These are phyloP conservation scores for Gari tellinella DNA, from an alignment of 2,888 invertebrate genomes.

Conservation along the genomic window DNA sequence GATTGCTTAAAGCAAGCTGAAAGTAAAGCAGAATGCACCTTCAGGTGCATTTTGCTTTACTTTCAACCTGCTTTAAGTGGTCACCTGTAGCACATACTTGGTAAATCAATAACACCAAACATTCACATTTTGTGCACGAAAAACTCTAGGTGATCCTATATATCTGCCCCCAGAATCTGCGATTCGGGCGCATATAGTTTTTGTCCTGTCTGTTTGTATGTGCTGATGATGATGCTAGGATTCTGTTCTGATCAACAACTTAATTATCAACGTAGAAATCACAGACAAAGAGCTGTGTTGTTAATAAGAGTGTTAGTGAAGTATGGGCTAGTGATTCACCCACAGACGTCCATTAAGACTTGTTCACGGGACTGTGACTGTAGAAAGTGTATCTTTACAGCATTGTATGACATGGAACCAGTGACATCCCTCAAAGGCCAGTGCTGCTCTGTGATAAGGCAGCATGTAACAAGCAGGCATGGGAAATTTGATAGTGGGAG, in stretches of 20 bases:
- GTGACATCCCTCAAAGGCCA: slow-evolving; percentile 34
- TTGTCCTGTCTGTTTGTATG: no score
- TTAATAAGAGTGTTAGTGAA: slow-evolving; percentile 24
- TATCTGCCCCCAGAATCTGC: no score
- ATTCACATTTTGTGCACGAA: no score
- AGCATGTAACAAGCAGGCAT: slow-evolving; percentile 6
- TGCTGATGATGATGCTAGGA: slow-evolving; percentile 30
- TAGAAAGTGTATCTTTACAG: slow-evolving; percentile 39
- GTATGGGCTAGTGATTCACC: slow-evolving; percentile 35
- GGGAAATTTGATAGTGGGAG: slow-evolving; percentile 2
- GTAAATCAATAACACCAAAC: no score
- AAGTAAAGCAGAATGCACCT: no score
- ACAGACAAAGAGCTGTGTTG: slow-evolving; percentile 19
- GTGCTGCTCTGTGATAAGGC: slow-evolving; percentile 43
- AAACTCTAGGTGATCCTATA: no score
- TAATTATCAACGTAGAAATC: slow-evolving; percentile 13
- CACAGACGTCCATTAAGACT: slow-evolving; percentile 19
- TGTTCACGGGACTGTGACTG: slow-evolving; percentile 38
- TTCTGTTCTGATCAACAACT: slow-evolving; percentile 24
- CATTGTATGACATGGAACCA: slow-evolving; percentile 15
- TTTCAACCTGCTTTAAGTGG: no score
- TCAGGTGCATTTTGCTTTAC: no score
- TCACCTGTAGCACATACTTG: no score
- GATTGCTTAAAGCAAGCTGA: no score
- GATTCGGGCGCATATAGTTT: no score